Evolutionary conservation across 2,113 vertebrate species (phyloP), one percentile per base, ranked within the genome.

Genomic region (Zootoca vivipara): DNA sequence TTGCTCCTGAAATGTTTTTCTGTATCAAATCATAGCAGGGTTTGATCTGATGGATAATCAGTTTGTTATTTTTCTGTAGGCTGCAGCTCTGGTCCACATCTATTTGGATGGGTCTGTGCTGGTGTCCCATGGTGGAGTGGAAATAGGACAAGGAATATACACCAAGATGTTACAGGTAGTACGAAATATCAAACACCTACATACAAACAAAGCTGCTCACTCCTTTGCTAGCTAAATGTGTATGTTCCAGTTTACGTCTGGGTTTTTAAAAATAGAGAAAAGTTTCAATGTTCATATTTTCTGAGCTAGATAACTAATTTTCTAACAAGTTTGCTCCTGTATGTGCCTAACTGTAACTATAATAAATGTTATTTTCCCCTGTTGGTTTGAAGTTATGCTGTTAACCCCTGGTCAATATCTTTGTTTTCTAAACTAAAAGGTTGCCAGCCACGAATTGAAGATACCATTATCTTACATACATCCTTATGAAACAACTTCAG

Each of bases 41-140:
- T 72, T 58, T 86, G 46, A 28, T 70, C 38, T 80, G 65, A 88
- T 58, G 8, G 30, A 82, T 74, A 62, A 89, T 28, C 7, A 9
- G 9, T 9, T 80, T 52, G 83, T 69, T 85, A 10, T 89, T 91
- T 84, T 78, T 91, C 40, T 33, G 46, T 33, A 98, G 98, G 97
- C 96, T 5, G 96, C 96, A 2, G 97, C 98, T 88, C 95, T 98
- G 15, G 93, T 98, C 86, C 97, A 98, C 91, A 97, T 98, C 93
- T 98, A 98, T 69, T 93, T 95, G 13, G 98, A 98, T 64, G 98
- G 98, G 1, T 97, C 98, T 3, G 98, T 98, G 75, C 94, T 98
- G 86, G 94, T 98, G 83, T 95, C 88, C 91, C 98, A 98, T 0
- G 96, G 97, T 7, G 98, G 98, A 89, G 93, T 95, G 30, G 98